Evolutionary conservation across 2,797 vertebrate genomes (phyloP), one percentile per base, ranked within the genome.

Genomic region (Galago senegalensis): DNA sequence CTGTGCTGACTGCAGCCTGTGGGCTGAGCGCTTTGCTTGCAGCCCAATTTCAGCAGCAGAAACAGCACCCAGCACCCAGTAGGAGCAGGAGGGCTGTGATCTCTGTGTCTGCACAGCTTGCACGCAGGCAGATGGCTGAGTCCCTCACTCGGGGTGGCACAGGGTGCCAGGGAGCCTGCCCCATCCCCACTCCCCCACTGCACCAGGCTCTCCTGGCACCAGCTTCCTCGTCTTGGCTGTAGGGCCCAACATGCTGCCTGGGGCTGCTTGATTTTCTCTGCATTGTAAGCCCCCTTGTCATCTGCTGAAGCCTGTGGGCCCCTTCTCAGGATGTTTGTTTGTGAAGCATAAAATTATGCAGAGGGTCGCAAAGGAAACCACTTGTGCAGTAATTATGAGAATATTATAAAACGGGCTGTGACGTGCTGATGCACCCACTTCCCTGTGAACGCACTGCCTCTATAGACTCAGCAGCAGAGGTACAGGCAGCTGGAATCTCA

Each of bases 151-250:
- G 31, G 40, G 40, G 40, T 43, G 40, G 34, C 69, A 3, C 8
- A 6, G 25, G 43, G 70, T 53, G 27, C 29, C 8, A 29, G 53
- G 13, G 40, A 9, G 5, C 27, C 34, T 11, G 12, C 56, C 58
- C n/a, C 8, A 0, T 0, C 1, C 4, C 63, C 46, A 1, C 2
- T 31, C 13, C 4, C 4, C 0, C 8, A 13, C 13, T 1, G 0
- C 7, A 0, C 18, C 49, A 34, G 34, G 31, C 27, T 53, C 56
- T 43, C 31, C 23, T 3, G 29, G 6, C 8, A 21, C 60, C 11
- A 23, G 56, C 77, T n/a, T 60, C 56, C 34, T 8, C 17, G 4
- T 8, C 75, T 77, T 58, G 56, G 72, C 72, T 46, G 1, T 1
- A 8, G 43, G 27, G 72, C 29, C 4, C 0, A 65, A 29, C n/a